Conservation (phyloP, 2,113 vertebrate genomes). For the Hydrolagus affinis region DNA sequence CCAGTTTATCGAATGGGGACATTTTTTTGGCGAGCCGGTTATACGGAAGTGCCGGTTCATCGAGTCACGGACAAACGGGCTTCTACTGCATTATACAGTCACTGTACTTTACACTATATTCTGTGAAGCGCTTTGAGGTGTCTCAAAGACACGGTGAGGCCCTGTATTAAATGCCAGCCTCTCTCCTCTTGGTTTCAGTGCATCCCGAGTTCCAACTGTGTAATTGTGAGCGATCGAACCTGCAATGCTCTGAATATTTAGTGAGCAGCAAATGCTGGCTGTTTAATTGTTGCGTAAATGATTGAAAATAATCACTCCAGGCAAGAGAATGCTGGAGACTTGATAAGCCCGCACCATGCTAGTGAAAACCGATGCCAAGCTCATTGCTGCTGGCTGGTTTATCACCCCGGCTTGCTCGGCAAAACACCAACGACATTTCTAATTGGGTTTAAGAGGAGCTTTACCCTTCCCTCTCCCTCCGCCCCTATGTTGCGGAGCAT, state of each 20-base stretch:
- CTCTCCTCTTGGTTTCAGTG: neutral
- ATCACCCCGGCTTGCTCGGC: neutral
- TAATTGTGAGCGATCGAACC: neutral
- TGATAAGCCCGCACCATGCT: neutral
- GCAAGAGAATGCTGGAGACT: neutral
- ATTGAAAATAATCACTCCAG: slow-evolving; percentile 14
- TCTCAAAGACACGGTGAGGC: no score
- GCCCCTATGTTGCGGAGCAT: no score
- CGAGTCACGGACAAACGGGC: no score
- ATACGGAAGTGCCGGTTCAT: no score
- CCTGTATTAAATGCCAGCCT: no score
- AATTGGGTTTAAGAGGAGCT: neutral
- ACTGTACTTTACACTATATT: no score
- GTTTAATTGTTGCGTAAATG: neutral
- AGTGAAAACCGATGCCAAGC: neutral
- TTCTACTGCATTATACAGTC: no score
- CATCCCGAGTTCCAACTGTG: neutral
- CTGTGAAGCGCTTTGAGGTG: no score
- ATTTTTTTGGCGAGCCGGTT: no score
- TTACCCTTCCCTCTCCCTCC: neutral
- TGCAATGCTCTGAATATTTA: neutral
- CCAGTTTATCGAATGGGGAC: no score
- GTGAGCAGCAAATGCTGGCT: neutral
- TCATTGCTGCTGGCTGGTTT: neutral
- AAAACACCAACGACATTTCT: neutral